Base-by-base conservation (phyloP, 2,113 vertebrate species). In the Syngnathus typhle region DNA sequence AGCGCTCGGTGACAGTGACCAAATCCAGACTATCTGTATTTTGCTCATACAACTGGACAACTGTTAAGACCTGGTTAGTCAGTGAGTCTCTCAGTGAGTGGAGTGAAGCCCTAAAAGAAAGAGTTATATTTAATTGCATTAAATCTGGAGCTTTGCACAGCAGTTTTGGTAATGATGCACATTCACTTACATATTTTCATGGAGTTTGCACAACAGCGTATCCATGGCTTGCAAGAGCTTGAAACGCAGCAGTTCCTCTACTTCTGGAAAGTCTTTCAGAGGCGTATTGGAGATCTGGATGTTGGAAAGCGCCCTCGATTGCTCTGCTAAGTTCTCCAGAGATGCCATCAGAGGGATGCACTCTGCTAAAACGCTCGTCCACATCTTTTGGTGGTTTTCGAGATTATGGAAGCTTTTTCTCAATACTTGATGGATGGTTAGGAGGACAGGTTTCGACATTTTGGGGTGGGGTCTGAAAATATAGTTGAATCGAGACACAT, bases 291-390 rank as follows among this genome's bases (percentile, higher is more conserved):
- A 67, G 4, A 94, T 80, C 0, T 76, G 65, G 21, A 93, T 74
- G 10, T 73, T 88, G 63, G 83, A 85, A 0, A 89, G 77, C 0
- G 94, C 92, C 44, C 80, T 82, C 39, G 90, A 74, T 87, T 97
- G 95, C 73, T 93, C 91, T 0, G 89, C 91, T 72, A 96, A 73
- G 69, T 93, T 96, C 62, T 91, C 76, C 16, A 96, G 81, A 2
- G 94, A 91, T 16, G 9, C 79, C 55, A 94, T 44, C 1, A 94
- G 81, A 2, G 92, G 85, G 0, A 9, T 64, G 72, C 91, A 94
- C 1, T 91, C 93, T 0, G 32, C 54, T 69, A 93, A 19, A 0
- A 82, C 70, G 15, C 36, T 44, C 43, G 23, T 64, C 92, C 93
- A 95, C 12, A 84, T 59, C n/a, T 27, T 74, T 7, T 88, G 88